phyloP scores from a whole-genome alignment of 2,888 invertebrate genomes.

The Cantharis lateralis region DNA sequence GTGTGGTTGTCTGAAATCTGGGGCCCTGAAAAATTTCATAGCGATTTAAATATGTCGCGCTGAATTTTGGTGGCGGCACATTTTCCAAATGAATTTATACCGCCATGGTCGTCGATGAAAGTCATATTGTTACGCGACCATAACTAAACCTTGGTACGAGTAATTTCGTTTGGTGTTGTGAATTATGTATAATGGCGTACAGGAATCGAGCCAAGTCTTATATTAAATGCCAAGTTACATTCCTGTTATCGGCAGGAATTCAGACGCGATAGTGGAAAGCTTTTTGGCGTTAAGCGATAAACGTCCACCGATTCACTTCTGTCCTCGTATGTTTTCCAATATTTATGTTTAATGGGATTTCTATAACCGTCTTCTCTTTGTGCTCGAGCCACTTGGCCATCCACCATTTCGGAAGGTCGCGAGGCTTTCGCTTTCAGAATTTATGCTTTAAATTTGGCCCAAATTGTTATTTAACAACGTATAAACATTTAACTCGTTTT shows the following conservation, averaged over 20 bases:
- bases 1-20: conserved; percentile 16
- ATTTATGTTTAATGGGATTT: conserved; percentile 25
- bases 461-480: background rate
- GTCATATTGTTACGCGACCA: conserved; percentile 31
- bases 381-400: background rate
- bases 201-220: conserved; percentile 35
- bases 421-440: background rate
- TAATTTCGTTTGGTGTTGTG: conserved; percentile 25
- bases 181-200: conserved; percentile 34
- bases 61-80: conserved; percentile 6
- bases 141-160: conserved; percentile 30
- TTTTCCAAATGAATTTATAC: conserved; percentile 14
- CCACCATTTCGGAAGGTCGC: background rate
- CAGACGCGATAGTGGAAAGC: conserved; percentile 14
- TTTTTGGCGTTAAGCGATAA: conserved; percentile 25
- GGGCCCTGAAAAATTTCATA: background rate
- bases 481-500: conserved; percentile 14
- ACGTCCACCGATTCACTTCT: conserved; percentile 16
- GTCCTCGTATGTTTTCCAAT: conserved; percentile 14
- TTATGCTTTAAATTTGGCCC: background rate
- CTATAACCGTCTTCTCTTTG: conserved; percentile 5
- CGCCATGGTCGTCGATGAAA: conserved; percentile 25
- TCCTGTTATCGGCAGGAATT: conserved; percentile 32
- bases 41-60: background rate
- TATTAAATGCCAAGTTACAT: conserved; percentile 36